Percentiles rank a stretch among this genome's conserved stretches.
Conservation (phyloP, 1,140 invertebrate species). For the Laupala kohalensis region DNA sequence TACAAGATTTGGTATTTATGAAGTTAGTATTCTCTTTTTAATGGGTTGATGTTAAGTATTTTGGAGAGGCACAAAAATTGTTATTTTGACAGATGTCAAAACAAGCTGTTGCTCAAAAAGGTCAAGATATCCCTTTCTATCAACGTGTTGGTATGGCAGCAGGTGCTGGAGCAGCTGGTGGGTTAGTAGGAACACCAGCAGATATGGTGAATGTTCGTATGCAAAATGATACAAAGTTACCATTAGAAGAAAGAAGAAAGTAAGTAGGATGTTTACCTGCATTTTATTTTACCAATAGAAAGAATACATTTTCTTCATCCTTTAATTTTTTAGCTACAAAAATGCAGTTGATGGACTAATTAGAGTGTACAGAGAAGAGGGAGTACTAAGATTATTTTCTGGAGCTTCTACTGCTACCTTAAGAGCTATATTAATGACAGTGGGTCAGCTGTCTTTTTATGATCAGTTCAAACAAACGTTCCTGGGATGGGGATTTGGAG, state of each 20-base stretch:
- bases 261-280: slow-evolving; percentile 36
- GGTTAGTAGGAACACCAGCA: slow-evolving; percentile 85
- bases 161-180: slow-evolving; percentile 73
- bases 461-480: slow-evolving; percentile 82
- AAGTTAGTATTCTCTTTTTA: slow-evolving; percentile 36
- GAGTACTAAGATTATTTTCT: slow-evolving; percentile 63
- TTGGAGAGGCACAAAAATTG: neutral
- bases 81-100: slow-evolving; percentile 35
- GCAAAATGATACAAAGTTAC: slow-evolving; percentile 98
- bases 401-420: slow-evolving; percentile 84
- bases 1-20: slow-evolving; percentile 94
- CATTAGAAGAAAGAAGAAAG: slow-evolving; percentile 80
- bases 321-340: slow-evolving; percentile 66
- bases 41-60: neutral
- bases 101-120: slow-evolving; percentile 23
- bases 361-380: slow-evolving; percentile 72
- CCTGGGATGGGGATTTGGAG: slow-evolving; percentile 28
- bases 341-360: slow-evolving; percentile 88
- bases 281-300: neutral
- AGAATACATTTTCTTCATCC: neutral
- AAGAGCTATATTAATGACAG: slow-evolving; percentile 87
- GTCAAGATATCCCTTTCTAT: slow-evolving; percentile 3
- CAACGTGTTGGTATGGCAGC: slow-evolving; percentile 51
- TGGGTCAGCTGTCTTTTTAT: slow-evolving; percentile 92
- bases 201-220: slow-evolving; percentile 98